Evolutionary conservation across 1,140 invertebrate genomes (phyloP), one percentile per base, ranked within the genome.

Genomic region (Drosophila pandora): DNA sequence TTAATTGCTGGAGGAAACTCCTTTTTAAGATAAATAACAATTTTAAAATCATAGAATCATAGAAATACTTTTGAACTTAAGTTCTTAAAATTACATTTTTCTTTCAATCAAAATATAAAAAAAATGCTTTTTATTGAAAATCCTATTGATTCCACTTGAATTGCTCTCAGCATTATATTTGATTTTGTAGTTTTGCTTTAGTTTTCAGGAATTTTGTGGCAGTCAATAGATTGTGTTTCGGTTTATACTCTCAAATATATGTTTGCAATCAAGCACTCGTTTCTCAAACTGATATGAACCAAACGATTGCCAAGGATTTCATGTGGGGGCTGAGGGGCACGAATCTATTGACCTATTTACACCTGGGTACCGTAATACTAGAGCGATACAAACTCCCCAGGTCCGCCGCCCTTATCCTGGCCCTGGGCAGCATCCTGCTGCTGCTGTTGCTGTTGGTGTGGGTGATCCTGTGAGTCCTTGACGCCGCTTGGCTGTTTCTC

Each of bases 281-380:
- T 72, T 47, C 57, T 63, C 73, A 55, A 62, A 82, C 61, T 82
- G 82, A 87, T 87, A 85, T 85, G 78, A 87, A 87, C 74, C 48
- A 67, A 81, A 77, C 72, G 81, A 84, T 79, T 76, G 79, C 71
- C 75, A 67, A 69, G 61, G 52, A 53, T 50, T 50, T 60, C 43
- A 41, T 39, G 41, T 22, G 54, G 61, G 45, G 9, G 30, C 28
- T 30, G n/a, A 12, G 32, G 48, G 49, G 55, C 62, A 73, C 67
- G 70, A 34, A 75, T 78, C 79, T 83, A 83, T 83, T 76, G 79
- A 67, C 76, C 59, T 83, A 75, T 77, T 91, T 91, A 91, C 90
- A 91, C 90, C 58, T 90, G 90, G 50, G 90, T 91, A 37, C 90
- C 85, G 58, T 91, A 91, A 88, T 91, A 90, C 90, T 91, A 91